Base-by-base conservation (phyloP, 2,888 invertebrate genomes). In the Acrobeloides nanus region DNA sequence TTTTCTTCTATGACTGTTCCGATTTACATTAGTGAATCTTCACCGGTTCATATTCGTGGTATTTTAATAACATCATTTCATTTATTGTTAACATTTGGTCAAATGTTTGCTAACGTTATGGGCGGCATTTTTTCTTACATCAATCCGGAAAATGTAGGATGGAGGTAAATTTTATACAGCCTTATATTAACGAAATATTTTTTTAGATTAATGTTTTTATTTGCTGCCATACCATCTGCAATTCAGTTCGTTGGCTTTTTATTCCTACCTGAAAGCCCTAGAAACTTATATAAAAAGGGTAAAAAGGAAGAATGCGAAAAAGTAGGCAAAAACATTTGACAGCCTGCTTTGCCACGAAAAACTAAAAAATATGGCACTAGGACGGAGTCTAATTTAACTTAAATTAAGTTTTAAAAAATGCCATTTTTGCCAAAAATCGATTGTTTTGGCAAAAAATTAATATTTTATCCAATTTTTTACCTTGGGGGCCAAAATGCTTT, bases 21-120 rank as follows among this genome's bases (percentile, higher is more conserved):
- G 2, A 75, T 81, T 53, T 81, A 80, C 64, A 78, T 81, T 31
- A 78, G 79, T 21, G 81, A 81, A 66, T 74, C 76, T 41, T 75
- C 80, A 0, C 79, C 80, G 2, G 55, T 75, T 4, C 72, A 76
- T 38, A 63, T 76, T 20, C 70, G 81, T 23, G 81, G 81, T 20
- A 66, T 74, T 6, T 70, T 81, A 29, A n/a, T n/a, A n/a, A n/a
- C n/a, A n/a, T n/a, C n/a, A n/a, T n/a, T n/a, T n/a, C n/a, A n/a
- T n/a, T n/a, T n/a, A n/a, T n/a, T n/a, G n/a, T n/a, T n/a, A n/a
- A n/a, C n/a, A n/a, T n/a, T n/a, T n/a, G n/a, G n/a, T n/a, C 46
- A 80, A 68, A 76, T 79, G 54, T 59, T 78, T 3, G 78, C 80
- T n/a, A 76, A 78, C 55, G 62, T 80, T 4, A 54, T 74, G 32